Base-by-base conservation (phyloP, 1,140 invertebrate genomes). In the Babylonia areolata region DNA sequence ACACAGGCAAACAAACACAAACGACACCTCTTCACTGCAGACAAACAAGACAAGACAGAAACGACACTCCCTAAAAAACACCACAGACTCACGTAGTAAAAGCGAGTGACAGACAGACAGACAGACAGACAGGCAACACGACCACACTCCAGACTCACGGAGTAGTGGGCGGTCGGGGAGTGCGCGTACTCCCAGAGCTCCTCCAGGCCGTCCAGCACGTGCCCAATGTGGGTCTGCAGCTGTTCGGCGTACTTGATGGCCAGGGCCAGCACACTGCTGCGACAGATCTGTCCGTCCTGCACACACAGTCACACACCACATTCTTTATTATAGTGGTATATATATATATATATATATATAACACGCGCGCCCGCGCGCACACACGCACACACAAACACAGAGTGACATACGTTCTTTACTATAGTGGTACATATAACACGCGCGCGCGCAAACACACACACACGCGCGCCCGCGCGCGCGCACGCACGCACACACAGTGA, bases 191-290 rank as follows among this genome's bases (percentile, higher is more conserved):
- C 40, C 90, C 97, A 95, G 83, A 98, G 95, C 91, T 97, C 97
- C 93, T 98, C 97, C 85, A 98, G 95, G 90, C 97, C 96, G 91
- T 97, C 97, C 89, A 98, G 95, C 87, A 98, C 97, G 95, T 98
- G 97, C 87, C 97, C 96, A 94, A 98, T 97, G 95, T 97, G 97
- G 80, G 97, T 98, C 93, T 96, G 97, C 95, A 98, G 97, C 91
- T 97, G 96, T 93, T 97, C 97, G 73, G 97, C 97, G 95, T 98
- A 98, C 90, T 97, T 95, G 69, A 97, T 97, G 80, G 97, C 97
- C 86, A 98, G 95, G 86, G 97, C 97, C 95, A 98, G 97, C 91
- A 98, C 95, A 94, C 98, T 97, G 75, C 97, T 97, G 90, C 97
- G 87, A 84, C 91, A 91, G 23, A 89, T 95, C 93, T 97, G 96